A percentile compares a stretch with the other conserved stretches of the same genome.
Evolutionary conservation across 1,140 invertebrate species (phyloP).

Genomic region (Drosophila baimaii): DNA sequence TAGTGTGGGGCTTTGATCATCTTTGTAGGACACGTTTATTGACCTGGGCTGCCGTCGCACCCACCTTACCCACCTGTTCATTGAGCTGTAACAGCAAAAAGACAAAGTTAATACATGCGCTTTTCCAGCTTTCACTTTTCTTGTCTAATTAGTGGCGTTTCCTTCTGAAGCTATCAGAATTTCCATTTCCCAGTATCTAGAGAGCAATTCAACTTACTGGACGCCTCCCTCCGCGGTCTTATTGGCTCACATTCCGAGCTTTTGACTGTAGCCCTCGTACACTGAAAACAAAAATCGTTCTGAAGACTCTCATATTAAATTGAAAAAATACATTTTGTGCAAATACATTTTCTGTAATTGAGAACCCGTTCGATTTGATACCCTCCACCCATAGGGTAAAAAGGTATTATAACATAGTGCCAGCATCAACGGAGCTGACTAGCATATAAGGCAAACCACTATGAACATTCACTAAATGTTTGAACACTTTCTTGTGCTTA

Average conservation of each 20-base stretch:
- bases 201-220: neutral
- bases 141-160: neutral
- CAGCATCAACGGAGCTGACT: too few relatives aligned
- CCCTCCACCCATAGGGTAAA: too few relatives aligned
- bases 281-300: neutral
- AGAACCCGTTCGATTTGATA: too few relatives aligned
- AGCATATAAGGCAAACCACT: too few relatives aligned
- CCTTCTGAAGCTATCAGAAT: neutral
- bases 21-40: neutral
- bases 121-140: conserved; percentile 1
- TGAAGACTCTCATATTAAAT: too few relatives aligned
- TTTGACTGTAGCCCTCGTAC: neutral
- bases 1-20: neutral
- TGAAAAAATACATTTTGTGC: too few relatives aligned
- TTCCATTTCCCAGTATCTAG: neutral
- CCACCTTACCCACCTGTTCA: neutral
- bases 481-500: too few relatives aligned
- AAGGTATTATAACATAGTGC: too few relatives aligned
- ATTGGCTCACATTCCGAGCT: too few relatives aligned
- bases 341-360: too few relatives aligned
- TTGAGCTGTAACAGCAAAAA: neutral
- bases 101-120: neutral
- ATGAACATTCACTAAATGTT: too few relatives aligned
- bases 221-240: neutral
- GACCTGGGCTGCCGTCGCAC: conserved; percentile 4